Base-by-base conservation (phyloP, 2,113 vertebrate species). In the Labrus mixtus region DNA sequence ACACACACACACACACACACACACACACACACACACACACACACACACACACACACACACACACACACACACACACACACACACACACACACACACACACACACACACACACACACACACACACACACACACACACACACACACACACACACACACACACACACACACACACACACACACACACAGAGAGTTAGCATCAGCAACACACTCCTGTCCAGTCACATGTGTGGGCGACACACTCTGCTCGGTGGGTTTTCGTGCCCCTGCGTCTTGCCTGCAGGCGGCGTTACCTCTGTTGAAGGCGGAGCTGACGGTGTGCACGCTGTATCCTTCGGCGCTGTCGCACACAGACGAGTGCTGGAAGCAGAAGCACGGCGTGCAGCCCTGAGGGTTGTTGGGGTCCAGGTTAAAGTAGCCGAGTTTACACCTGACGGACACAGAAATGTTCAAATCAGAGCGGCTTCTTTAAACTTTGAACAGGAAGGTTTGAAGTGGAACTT, bases 341-440 rank as follows among this genome's bases (percentile, higher is more conserved):
- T 95, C 93, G 57, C 98, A 99, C 73, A 99, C 97, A 0, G 98
- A 98, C 0, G 98, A 99, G 90, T 99, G 98, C 13, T 96, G 96
- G 78, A 96, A 99, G 89, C 98, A 99, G 93, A 99, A 99, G 73
- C 98, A 99, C 0, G 97, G 94, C 0, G 95, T 97, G 90, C 98
- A 99, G 65, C 98, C 98, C 68, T 92, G 94, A 6, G 95, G 94
- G 78, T 97, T 98, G 56, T 87, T 92, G 0, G 87, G 68, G 69
- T 98, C 97, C 94, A 99, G 89, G 87, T 98, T 95, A 56, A 99
- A 99, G 94, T 93, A 99, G 0, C 98, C 98, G 82, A 97, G 96
- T 68, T 99, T 99, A 89, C 98, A 99, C 88, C 98, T 99, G 91
- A 62, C 63, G 61, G 8, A 1, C 23, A 84, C 37, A 13, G 39